Evolutionary conservation across 2,888 invertebrate species (phyloP), one percentile per base, ranked within the genome.

Genomic region (Micoletzkya japonica): DNA sequence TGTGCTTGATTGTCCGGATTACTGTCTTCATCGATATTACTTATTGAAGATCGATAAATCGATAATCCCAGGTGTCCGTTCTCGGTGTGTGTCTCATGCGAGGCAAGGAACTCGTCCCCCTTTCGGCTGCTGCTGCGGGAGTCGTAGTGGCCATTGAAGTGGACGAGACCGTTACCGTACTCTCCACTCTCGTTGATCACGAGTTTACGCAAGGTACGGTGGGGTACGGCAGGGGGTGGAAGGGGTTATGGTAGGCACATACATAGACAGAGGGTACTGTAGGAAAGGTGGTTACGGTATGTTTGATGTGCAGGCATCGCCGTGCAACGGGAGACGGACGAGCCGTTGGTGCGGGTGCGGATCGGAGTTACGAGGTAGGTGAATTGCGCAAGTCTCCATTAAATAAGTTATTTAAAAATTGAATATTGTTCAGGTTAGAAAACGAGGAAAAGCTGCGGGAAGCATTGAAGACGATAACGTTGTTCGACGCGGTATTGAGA

Each of bases 401-500:
- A 0, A 32, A 32, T n/a, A n/a, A n/a, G n/a, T n/a, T n/a, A n/a
- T n/a, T n/a, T n/a, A n/a, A n/a, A n/a, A n/a, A n/a, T n/a, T n/a
- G n/a, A n/a, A n/a, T n/a, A n/a, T n/a, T n/a, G 49, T 44, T 44
- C 26, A 0, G 34, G 28, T 58, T 68, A 58, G 67, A 57, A 39
- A 44, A 68, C 26, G 68, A 68, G 26, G 57, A 68, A 32, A 68
- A 32, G 26, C 32, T 68, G 58, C 24, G 68, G 32, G 68, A 68
- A n/a, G 68, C 57, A 44, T 58, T 68, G 32, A 68, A 68, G 58
- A 44, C 44, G 7, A 28, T 68, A 24, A 24, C 57, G 2, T 17
- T 68, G 17, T 68, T 39, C 58, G 68, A 68, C 24, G 32, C 39
- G 2, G 44, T 34, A 26, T 6, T 68, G 30, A 39, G 68, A 49